phyloP scores from a whole-genome alignment of 2,888 invertebrate species.

The Pachycephus smyrnensis region DNA sequence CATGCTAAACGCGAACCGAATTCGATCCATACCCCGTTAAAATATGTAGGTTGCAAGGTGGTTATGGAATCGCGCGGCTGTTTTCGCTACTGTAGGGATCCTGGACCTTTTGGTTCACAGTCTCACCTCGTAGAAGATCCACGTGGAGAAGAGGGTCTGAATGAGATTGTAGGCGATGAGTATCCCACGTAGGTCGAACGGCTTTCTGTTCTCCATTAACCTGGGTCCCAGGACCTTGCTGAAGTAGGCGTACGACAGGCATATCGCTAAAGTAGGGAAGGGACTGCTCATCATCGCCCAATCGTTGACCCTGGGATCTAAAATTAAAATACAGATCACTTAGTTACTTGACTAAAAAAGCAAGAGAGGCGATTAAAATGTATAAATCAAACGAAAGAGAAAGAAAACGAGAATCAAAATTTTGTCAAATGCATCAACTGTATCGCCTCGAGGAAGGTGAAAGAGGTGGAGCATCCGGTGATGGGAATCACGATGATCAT shows the following conservation, averaged over 20 bases:
- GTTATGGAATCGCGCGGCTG: not conserved
- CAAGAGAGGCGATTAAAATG: not conserved
- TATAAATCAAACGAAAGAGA: slow-evolving; percentile 15
- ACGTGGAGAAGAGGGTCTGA: slow-evolving; percentile 90
- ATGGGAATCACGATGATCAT: not conserved
- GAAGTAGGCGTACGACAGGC: slow-evolving; percentile 85
- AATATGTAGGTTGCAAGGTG: not conserved
- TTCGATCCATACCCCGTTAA: slow-evolving; percentile 30
- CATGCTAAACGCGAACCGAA: slow-evolving; percentile 56
- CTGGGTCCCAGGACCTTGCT: slow-evolving; percentile 86
- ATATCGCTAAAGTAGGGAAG: slow-evolving; percentile 85
- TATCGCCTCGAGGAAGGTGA: not conserved
- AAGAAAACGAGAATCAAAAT: slow-evolving; percentile 14
- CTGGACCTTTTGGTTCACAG: not conserved
- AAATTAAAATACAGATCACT: slow-evolving; percentile 45
- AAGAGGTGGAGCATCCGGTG: not conserved
- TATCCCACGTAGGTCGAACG: slow-evolving; percentile 82
- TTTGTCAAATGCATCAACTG: not conserved
- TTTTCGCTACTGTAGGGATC: not conserved
- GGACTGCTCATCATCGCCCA: slow-evolving; percentile 94
- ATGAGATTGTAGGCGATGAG: slow-evolving; percentile 89
- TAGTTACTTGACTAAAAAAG: slow-evolving; percentile 16
- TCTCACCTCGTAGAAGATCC: slow-evolving; percentile 91
- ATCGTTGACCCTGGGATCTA: slow-evolving; percentile 90
- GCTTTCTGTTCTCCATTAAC: slow-evolving; percentile 90